Conservation (phyloP, 1,140 invertebrate species). For the Apocrypta bakeri region DNA sequence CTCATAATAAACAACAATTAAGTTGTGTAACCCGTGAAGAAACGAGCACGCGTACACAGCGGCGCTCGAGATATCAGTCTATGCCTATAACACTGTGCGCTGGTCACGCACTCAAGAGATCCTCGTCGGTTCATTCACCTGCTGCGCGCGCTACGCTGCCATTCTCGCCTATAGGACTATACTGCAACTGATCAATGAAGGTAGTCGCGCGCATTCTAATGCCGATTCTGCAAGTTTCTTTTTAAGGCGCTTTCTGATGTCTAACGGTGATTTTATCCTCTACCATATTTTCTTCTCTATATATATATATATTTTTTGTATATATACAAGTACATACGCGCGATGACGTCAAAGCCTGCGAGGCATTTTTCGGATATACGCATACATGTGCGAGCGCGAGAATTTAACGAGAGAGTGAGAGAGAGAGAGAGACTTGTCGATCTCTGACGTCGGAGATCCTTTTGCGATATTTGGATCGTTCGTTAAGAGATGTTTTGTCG, state of each 20-base stretch:
- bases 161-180: background rate
- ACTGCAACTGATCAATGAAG: slow-evolving; percentile 22
- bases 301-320: background rate
- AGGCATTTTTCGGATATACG: background rate
- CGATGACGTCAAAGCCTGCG: background rate
- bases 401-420: too few species aligned
- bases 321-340: background rate
- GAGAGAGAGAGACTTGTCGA: too few species aligned
- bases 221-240: background rate
- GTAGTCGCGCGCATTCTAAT: slow-evolving; percentile 18
- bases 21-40: slow-evolving; percentile 30
- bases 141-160: background rate
- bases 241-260: background rate
- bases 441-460: background rate
- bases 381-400: background rate
- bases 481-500: background rate
- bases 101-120: slow-evolving; percentile 33
- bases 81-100: background rate
- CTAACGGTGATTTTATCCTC: background rate
- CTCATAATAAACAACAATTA: slow-evolving; percentile 35
- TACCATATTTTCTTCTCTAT: background rate
- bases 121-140: slow-evolving; percentile 45
- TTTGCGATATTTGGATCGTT: background rate
- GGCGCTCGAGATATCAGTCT: background rate
- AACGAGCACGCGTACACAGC: background rate